Conservation (phyloP, 2,888 invertebrate species). For the Diploptera punctata region DNA sequence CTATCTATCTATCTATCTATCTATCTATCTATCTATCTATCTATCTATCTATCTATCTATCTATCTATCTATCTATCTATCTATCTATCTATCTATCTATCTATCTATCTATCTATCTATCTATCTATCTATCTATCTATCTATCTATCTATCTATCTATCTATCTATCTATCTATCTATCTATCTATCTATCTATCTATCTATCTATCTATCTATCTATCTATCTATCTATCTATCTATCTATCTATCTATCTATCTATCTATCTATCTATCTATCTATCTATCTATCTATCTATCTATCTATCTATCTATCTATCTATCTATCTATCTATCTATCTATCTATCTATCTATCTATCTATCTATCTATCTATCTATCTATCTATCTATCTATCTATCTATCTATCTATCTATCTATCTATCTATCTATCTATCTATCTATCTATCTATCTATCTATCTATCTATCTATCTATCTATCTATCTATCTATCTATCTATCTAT, state of each 20-base stretch:
- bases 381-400: too few species aligned
- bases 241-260: background rate
- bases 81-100: background rate
- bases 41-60: background rate
- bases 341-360: background rate
- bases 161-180: background rate
- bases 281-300: background rate
- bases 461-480: background rate
- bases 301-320: background rate
- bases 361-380: background rate
- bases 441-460: background rate
- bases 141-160: background rate
- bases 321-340: background rate
- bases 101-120: background rate
- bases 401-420: background rate
- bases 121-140: background rate
- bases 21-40: background rate
- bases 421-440: background rate
- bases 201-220: background rate
- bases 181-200: background rate
- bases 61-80: background rate
- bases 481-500: background rate
- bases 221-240: background rate
- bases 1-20: background rate
- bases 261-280: background rate